Conservation (phyloP, 2,113 vertebrate genomes). For the Microtus ochrogaster region DNA sequence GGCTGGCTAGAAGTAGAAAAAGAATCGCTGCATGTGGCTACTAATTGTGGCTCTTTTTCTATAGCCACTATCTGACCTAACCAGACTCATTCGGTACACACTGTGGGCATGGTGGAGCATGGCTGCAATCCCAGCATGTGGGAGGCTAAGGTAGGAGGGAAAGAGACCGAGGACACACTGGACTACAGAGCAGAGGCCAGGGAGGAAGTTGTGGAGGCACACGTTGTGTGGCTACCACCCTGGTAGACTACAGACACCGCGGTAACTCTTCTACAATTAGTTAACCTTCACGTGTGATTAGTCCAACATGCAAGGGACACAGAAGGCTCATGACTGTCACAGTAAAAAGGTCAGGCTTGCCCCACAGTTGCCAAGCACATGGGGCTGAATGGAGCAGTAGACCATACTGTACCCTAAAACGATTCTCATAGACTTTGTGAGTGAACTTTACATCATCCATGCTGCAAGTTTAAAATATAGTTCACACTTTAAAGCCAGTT, state of each 20-base stretch:
- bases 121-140: not conserved
- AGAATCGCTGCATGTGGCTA: conserved; percentile 70
- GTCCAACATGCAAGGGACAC: not conserved
- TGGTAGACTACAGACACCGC: not conserved
- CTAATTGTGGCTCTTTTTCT: conserved; percentile 77
- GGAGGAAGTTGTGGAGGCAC: not conserved
- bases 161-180: not conserved
- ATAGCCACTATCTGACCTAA: conserved; percentile 51
- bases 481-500: not conserved
- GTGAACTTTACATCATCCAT: not conserved
- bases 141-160: not conserved
- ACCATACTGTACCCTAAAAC: not conserved
- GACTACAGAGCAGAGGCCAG: not conserved
- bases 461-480: not conserved
- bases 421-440: not conserved
- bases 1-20: conserved; percentile 68
- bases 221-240: not conserved
- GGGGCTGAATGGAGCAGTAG: not conserved
- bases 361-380: not conserved
- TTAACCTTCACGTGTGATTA: not conserved
- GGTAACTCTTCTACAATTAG: not conserved
- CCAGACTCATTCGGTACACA: not conserved
- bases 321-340: not conserved
- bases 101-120: no score
- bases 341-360: not conserved